Evolutionary conservation across 2,113 vertebrate species (phyloP), one percentile per base, ranked within the genome.

Genomic region (Ceyx margarethae): DNA sequence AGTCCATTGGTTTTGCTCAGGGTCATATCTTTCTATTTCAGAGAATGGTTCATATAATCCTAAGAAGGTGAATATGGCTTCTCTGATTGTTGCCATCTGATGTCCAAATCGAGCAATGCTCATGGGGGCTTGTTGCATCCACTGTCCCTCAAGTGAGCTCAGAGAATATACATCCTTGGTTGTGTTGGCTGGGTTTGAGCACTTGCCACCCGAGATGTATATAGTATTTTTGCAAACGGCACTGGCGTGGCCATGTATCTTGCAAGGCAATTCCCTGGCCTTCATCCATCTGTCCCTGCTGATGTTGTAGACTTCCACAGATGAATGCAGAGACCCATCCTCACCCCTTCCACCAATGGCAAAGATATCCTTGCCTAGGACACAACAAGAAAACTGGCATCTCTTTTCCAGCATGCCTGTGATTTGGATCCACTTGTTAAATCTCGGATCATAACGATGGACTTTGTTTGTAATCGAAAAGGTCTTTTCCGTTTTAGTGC

Each of bases 1-100:
- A 9, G 98, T 99, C 99, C 99, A 99, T 61, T 98, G 98, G 89
- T 99, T 98, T 4, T 95, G 84, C 23, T 48, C 76, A 0, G 98
- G 96, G 56, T 99, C 97, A 1, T 99, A 99, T 69, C 97, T 97
- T 94, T 99, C 99, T 8, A 99, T 99, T 81, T 99, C 99, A 15
- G 98, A 99, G 96, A 99, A 99, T 11, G 98, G 98, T 92, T 99
- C 99, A 9, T 98, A 99, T 92, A 98, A 97, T 23, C 99, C 99
- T 94, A 99, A 86, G 90, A 99, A 98, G n/a, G 98, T 98, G 74
- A 98, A 99, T 94, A 99, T 97, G n/a, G 95, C 94, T 3, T 98
- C 98, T 14, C 97, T 96, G 62, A 98, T 97, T 5, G 98, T 97
- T 10, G 98, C 98, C 97, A 99, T 97, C 90, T 99, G 98, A 89